Evolutionary conservation across 2,888 invertebrate species (phyloP), one percentile per base, ranked within the genome.

Genomic region (Seira ritae): DNA sequence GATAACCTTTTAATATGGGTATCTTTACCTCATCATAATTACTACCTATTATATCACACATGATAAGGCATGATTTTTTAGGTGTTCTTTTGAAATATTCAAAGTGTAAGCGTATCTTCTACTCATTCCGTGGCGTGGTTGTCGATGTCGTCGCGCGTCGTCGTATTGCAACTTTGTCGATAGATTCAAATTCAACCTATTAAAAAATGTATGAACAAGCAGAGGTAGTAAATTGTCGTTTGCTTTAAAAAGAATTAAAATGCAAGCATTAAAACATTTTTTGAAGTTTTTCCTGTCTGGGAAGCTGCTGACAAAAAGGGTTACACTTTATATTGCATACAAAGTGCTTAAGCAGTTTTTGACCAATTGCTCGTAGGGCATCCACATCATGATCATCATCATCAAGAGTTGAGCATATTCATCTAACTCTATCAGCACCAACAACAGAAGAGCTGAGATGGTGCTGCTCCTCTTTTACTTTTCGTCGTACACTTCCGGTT

Each of bases 211-310:
- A 31, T 31, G 31, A 31, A 31, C 3, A 31, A 31, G 31, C 2
- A 31, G 8, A 31, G 31, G 31, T 31, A 31, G 2, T 31, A 31
- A 31, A 31, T 8, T 4, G 2, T 31, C 31, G 31, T 4, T 31
- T 8, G 31, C 31, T 31, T n/a, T 31, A 31, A 31, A 31, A 31
- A 31, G 31, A 31, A 65, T 42, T 70, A 22, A n/a, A 65, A 65
- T 65, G 65, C 74, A 69, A 17, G 69, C n/a, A 65, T 67, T 68
- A 24, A 65, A 70, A 20, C 46, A 12, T 22, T 19, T 80, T 66
- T 68, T 73, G 73, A 62, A 73, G 46, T 55, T 78, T 80, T 80
- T 80, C 80, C 80, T 80, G 80, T 80, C 80, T 80, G 80, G 65
- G 69, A 55, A 75, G 75, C 70, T 73, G 72, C 60, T 60, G 72